These are phyloP conservation scores for Scaptomyza caliginosa DNA, from an alignment of 2,888 invertebrate genomes.

Conservation along the genomic window DNA sequence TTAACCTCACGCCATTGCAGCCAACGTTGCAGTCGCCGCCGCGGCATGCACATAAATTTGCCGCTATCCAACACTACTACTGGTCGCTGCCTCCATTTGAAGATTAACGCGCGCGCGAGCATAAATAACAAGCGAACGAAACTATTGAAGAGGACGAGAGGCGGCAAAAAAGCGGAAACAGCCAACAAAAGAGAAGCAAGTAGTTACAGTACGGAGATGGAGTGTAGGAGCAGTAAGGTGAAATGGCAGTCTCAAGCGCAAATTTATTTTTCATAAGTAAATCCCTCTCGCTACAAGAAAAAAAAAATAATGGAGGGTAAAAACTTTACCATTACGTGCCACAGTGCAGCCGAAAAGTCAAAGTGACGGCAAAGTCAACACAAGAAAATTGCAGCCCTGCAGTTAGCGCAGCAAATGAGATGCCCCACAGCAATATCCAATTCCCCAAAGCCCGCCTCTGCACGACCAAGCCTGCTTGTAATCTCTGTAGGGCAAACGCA, in stretches of 20 bases:
- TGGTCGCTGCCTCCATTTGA: conserved; percentile 46
- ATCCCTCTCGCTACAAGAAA: conserved; percentile 42
- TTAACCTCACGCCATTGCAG: conserved; percentile 47
- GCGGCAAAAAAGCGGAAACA: conserved; percentile 29
- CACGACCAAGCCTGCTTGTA: background rate
- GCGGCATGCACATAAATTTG: conserved; percentile 62
- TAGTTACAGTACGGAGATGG: background rate
- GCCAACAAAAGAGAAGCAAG: conserved; percentile 34
- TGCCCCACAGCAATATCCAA: conserved; percentile 13
- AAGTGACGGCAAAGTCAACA: conserved; percentile 70
- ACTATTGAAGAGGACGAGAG: conserved; percentile 56
- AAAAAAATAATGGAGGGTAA: conserved; percentile 3
- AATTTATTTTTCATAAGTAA: conserved; percentile 75
- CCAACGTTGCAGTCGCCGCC: conserved; percentile 9
- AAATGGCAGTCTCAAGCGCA: conserved; percentile 34
- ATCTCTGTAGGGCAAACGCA: conserved; percentile 20
- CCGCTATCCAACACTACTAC: conserved; percentile 51
- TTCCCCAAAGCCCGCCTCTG: background rate
- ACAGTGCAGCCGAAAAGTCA: conserved; percentile 58
- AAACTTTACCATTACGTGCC: conserved; percentile 65
- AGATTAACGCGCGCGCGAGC: conserved; percentile 67
- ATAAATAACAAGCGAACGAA: conserved; percentile 65
- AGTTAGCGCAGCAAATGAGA: conserved; percentile 48
- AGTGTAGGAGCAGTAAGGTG: background rate
- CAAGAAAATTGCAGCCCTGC: conserved; percentile 65